Evolutionary conservation across 1,140 invertebrate genomes (phyloP), one percentile per base, ranked within the genome.

Genomic region (Temnothorax nylanderi): DNA sequence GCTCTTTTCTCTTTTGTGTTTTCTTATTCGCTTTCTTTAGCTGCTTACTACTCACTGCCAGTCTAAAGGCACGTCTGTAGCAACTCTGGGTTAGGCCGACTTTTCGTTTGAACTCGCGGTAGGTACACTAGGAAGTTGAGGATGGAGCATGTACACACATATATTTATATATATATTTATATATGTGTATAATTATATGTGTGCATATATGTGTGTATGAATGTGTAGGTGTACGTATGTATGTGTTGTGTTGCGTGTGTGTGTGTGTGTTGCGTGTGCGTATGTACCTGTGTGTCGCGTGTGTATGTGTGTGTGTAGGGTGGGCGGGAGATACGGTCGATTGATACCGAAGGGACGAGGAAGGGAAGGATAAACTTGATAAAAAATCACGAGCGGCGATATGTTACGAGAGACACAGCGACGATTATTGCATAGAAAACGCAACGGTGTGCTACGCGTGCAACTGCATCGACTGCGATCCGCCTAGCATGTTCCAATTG

Each of bases 31-130:
- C 21, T 85, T 18, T 44, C 51, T 60, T 74, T 72, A 65, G 76
- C 37, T 80, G 37, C 60, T 51, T 77, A 80, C 84, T 84, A 84
- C 54, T 84, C 80, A 84, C 69, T 84, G 80, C 85, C 85, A 71
- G 47, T 89, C 78, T 76, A 81, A 90, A 90, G 88, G 89, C 88
- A 89, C 89, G 56, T 90, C 86, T 71, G 86, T 88, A 76, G 44
- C 67, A 49, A 86, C 26, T 81, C 67, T 58, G 81, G 34, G 44
- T 87, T 91, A 91, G 90, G 90, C 90, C 90, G 90, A 88, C 84
- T 88, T 86, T 89, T 91, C 78, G 44, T 85, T 87, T 86, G 49
- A 86, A 80, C 76, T 65, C 60, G 41, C 49, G 60, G 44, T 72
- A 84, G 75, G 44, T 72, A 84, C 56, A 84, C 69, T 58, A 56